Evolutionary conservation across 2,113 vertebrate species (phyloP).

Genomic region (Phylloscopus trochiloides): DNA sequence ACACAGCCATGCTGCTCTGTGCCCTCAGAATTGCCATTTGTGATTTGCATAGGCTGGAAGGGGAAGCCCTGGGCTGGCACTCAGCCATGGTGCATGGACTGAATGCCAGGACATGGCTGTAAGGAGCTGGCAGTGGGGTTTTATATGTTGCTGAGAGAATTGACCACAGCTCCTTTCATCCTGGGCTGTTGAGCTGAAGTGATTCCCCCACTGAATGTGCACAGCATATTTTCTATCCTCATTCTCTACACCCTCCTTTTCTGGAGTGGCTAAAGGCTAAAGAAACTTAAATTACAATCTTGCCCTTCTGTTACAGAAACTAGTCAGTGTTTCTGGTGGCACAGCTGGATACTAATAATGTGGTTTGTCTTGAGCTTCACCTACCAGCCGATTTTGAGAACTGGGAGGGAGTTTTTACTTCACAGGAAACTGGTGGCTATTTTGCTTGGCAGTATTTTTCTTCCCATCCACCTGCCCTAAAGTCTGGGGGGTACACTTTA

Average conservation of each 20-base stretch:
- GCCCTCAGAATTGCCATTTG: background rate
- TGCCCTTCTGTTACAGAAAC: background rate
- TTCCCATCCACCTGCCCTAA: background rate
- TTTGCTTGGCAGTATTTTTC: background rate
- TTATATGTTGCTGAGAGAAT: background rate
- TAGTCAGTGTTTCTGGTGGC: background rate
- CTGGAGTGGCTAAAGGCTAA: background rate
- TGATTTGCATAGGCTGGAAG: background rate
- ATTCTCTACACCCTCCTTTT: background rate
- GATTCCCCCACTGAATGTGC: background rate
- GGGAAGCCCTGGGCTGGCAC: background rate
- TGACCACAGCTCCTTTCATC: background rate
- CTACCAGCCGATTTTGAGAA: background rate
- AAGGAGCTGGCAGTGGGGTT: background rate
- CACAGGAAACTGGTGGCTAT: background rate
- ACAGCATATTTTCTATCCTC: background rate
- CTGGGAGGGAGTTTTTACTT: background rate
- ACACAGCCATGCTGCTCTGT: background rate
- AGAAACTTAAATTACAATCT: background rate
- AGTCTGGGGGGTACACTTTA: background rate
- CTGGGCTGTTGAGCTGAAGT: background rate
- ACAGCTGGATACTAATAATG: background rate
- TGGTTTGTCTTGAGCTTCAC: background rate
- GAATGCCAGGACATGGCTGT: background rate
- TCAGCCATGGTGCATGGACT: fast-evolving